phyloP scores from a whole-genome alignment of 2,797 vertebrate genomes.

The Malurus leucopterus region DNA sequence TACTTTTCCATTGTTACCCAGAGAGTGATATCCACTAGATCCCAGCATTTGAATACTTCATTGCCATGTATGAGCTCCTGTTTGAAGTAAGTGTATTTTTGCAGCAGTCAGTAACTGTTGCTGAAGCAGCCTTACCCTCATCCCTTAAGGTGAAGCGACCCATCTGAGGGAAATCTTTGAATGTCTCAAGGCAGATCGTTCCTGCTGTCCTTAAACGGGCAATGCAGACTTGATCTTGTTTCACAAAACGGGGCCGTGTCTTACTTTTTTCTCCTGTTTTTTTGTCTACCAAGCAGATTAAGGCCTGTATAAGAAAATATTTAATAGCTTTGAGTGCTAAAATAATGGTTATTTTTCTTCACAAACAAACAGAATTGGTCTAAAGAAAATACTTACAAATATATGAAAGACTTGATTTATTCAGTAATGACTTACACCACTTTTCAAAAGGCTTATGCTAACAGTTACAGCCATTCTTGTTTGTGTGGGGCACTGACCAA shows the following conservation, averaged over 20 bases:
- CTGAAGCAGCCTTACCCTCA: conserved; percentile 80
- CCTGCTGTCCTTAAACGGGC: conserved; percentile 93
- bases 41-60: neutral
- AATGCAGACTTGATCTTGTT: conserved; percentile 98
- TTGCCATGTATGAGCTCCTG: neutral
- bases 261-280: conserved; percentile 96
- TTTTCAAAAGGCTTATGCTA: neutral
- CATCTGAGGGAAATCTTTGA: conserved; percentile 99
- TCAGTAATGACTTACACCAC: neutral
- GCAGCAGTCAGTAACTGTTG: neutral
- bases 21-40: neutral
- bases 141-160: conserved; percentile 96
- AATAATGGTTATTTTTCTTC: neutral
- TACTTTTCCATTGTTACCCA: neutral
- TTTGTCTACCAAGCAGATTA: conserved; percentile 98
- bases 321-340: neutral
- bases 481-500: neutral
- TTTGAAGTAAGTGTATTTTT: neutral
- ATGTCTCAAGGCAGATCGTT: conserved; percentile 98
- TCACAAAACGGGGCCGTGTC: conserved; percentile 94
- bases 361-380: neutral
- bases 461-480: neutral
- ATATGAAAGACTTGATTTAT: neutral
- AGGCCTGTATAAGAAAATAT: conserved; percentile 77
- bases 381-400: neutral